A percentile compares a stretch with the other conserved stretches of the same genome.
These are phyloP conservation scores for Bucco capensis DNA, from an alignment of 2,113 vertebrate species.

Conservation along the genomic window DNA sequence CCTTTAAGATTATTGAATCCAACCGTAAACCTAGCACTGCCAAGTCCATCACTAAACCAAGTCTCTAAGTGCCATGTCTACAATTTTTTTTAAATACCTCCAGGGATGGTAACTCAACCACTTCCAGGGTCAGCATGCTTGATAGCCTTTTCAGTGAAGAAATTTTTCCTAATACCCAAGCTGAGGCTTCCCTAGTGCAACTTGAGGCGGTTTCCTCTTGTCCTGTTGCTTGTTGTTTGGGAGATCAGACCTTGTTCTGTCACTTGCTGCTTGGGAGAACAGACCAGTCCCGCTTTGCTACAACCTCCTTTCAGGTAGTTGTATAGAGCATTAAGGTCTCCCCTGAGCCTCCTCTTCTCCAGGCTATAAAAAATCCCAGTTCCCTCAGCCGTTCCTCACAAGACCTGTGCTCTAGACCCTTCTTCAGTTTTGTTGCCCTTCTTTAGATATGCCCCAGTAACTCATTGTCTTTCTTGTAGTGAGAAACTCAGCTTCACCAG, in stretches of 20 bases:
- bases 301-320: not conserved
- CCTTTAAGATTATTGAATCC: not conserved
- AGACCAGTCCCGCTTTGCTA: not conserved
- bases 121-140: no score
- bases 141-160: not conserved
- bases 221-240: not conserved
- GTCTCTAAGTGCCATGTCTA: no score
- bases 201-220: not conserved
- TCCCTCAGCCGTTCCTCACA: no score
- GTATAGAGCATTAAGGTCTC: not conserved
- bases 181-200: not conserved
- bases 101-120: no score
- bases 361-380: no score
- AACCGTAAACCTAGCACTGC: no score
- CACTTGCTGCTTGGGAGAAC: not conserved
- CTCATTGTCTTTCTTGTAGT: not conserved
- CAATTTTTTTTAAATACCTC: no score
- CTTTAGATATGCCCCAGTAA: rapidly evolving
- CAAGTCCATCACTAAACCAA: no score
- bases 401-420: no score
- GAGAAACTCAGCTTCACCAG: rapidly evolving
- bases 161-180: not conserved
- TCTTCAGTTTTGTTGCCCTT: not conserved
- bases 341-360: not conserved
- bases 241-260: no score